Evolutionary conservation across 2,888 invertebrate genomes (phyloP).

Genomic region (Melanophora roralis): DNA sequence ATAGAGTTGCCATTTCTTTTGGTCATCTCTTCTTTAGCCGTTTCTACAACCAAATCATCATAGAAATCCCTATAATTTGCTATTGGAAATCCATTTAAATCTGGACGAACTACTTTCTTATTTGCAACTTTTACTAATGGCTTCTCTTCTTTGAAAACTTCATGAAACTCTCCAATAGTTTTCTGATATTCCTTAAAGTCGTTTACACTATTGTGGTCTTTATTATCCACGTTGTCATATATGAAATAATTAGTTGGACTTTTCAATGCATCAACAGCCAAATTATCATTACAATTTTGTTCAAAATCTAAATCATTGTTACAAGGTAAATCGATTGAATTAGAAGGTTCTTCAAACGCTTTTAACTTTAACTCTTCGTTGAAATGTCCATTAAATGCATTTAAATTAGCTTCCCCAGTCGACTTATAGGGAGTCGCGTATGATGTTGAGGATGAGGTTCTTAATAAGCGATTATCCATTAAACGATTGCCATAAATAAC

Average conservation of each 20-base stretch:
- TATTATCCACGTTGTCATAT: constrained; percentile 5
- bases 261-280: constrained; percentile 13
- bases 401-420: background rate
- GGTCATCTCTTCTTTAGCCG: constrained; percentile 62
- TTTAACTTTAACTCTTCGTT: constrained; percentile 14
- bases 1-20: constrained; percentile 55
- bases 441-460: constrained; percentile 2
- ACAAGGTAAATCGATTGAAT: background rate
- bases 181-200: constrained; percentile 4
- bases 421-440: constrained; percentile 3
- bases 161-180: constrained; percentile 9
- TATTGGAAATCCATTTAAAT: constrained; percentile 28
- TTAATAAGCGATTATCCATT: constrained; percentile 57
- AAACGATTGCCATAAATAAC: constrained; percentile 62
- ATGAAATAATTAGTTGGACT: constrained; percentile 12
- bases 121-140: too few species aligned
- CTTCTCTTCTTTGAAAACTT: constrained; percentile 1
- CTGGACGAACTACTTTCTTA: background rate
- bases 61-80: constrained; percentile 69
- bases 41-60: constrained; percentile 67
- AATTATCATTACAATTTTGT: constrained; percentile 1
- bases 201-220: background rate
- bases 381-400: constrained; percentile 6
- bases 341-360: background rate
- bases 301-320: background rate